Base-by-base conservation (phyloP, 2,888 invertebrate species). In the Aspidapion aeneum region DNA sequence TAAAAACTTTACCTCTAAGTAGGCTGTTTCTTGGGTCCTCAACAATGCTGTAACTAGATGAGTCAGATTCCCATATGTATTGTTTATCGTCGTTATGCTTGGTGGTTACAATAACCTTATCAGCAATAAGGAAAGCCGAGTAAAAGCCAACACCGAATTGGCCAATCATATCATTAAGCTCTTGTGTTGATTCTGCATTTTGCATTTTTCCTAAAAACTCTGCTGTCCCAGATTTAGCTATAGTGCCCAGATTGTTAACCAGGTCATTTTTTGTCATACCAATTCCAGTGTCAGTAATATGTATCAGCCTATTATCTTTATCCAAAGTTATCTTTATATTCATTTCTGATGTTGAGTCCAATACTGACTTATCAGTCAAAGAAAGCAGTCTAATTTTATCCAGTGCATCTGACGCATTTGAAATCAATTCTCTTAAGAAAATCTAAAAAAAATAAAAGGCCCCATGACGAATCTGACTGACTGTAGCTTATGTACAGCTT, bases 111-210 rank as follows among this genome's bases (percentile, higher is more conserved):
- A 96, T 88, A 55, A 99, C 98, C 74, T 89, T 88, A 80, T 99
- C 96, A 21, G 98, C 97, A 63, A 99, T 98, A 78, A 82, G 85
- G 84, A 99, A 99, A 1, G 97, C 91, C 0, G 98, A 98, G 82
- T 99, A 99, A 84, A 99, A 99, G 65, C 99, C 99, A 70, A 99
- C 99, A 78, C 99, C 99, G 83, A 99, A 99, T 82, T 98, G 97
- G 2, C 99, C 99, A 82, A 99, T 99, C 89, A 99, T 92, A 82
- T 99, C 98, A 78, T 91, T 95, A 82, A 93, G 87, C 77, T 96
- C 94, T 75, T 89, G 87, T 50, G 85, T 79, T 50, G 85, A 81
- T 16, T 83, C 78, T 0, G 80, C 76, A 67, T 91, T 90, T 77
- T 93, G 92, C 87, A 97, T 90, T 82, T 95, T 96, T 61, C 90